Conservation (phyloP, 2,113 vertebrate species). For the Pseudorhombus dupliciocellatus region DNA sequence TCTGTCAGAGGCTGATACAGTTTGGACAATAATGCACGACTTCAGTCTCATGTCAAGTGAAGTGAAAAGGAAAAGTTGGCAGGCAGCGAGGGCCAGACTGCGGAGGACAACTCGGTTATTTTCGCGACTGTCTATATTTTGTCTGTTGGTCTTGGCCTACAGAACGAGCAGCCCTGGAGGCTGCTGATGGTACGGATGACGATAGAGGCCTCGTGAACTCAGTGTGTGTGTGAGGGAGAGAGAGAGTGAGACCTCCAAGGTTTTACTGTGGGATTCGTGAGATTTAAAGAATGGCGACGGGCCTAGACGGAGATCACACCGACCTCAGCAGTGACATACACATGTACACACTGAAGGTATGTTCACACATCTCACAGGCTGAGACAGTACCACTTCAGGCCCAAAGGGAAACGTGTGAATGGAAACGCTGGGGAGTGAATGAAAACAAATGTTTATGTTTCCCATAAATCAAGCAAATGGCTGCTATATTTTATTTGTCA, state of each 20-base stretch:
- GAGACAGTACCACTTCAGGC: conserved; percentile 14
- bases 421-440: conserved; percentile 30
- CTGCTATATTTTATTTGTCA: conserved; percentile 24
- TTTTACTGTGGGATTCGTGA: conserved; percentile 35
- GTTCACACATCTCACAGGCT: background rate
- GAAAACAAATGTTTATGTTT: conserved; percentile 42
- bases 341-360: background rate
- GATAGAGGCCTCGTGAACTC: conserved; percentile 39
- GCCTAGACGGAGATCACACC: conserved; percentile 33
- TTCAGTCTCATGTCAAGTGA: conserved; percentile 57
- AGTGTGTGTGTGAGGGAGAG: conserved; percentile 25
- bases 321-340: conserved; percentile 15
- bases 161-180: conserved; percentile 43
- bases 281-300: conserved; percentile 44
- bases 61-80: conserved; percentile 60
- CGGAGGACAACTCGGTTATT: conserved; percentile 65
- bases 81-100: conserved; percentile 46
- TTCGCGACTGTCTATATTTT: conserved; percentile 70
- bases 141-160: conserved; percentile 73
- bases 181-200: conserved; percentile 61
- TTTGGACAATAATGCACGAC: conserved; percentile 48
- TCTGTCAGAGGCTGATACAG: conserved; percentile 35
- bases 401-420: conserved; percentile 11
- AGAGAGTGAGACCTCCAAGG: conserved; percentile 26
- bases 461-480: conserved; percentile 38